Conservation (phyloP, 2,888 invertebrate species). For the Zootermopsis nevadensis region DNA sequence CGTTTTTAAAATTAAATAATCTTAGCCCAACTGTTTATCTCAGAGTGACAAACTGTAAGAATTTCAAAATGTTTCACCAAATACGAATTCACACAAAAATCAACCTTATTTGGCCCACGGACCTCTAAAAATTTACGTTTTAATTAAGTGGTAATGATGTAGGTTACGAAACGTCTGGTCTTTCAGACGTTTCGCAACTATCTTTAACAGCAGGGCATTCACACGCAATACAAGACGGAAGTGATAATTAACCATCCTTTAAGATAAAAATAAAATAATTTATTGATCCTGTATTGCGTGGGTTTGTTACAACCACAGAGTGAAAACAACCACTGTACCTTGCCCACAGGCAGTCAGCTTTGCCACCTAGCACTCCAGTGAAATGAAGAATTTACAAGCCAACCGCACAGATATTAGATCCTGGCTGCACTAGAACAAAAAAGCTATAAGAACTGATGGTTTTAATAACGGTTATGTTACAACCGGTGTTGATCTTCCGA, state of each 20-base stretch:
- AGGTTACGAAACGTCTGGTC: neutral
- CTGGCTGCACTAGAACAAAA: neutral
- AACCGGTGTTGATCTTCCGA: no score
- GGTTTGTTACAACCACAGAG: neutral
- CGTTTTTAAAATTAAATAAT: no score
- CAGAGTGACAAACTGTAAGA: no score
- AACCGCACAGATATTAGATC: neutral
- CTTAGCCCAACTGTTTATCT: no score
- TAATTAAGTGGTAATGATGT: no score
- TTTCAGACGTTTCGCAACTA: neutral
- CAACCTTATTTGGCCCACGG: no score
- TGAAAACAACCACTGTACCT: neutral
- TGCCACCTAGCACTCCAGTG: neutral
- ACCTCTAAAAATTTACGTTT: no score
- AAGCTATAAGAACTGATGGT: no score
- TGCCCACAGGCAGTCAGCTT: neutral
- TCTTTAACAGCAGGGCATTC: neutral
- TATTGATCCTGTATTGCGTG: neutral
- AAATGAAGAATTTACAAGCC: neutral
- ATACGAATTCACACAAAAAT: no score
- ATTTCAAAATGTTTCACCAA: no score
- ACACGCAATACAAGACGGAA: neutral
- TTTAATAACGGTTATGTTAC: no score
- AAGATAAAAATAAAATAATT: neutral
- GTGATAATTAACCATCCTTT: neutral